Percentiles rank a stretch among this genome's conserved stretches.
phyloP scores from a whole-genome alignment of 2,888 invertebrate genomes.

The Drosophila siamana region DNA sequence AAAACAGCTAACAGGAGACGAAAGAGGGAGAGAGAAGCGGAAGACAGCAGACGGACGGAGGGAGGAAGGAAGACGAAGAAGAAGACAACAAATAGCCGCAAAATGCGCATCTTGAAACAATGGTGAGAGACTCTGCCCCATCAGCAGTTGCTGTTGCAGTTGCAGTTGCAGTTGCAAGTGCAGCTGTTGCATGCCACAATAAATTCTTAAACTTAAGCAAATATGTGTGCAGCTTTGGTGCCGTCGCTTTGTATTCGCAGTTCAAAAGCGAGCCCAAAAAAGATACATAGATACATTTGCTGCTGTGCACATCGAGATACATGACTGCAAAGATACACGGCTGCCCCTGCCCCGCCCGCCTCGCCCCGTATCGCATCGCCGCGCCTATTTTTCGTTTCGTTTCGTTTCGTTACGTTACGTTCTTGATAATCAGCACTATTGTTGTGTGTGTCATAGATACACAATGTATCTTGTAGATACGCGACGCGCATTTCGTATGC shows the following conservation, averaged over 20 bases:
- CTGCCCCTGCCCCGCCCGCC: conserved; percentile 3
- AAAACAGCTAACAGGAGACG: conserved; percentile 9
- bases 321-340: not conserved
- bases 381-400: conserved; percentile 12
- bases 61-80: not conserved
- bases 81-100: conserved; percentile 30
- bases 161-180: not conserved
- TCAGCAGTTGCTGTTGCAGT: too few relatives aligned
- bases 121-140: conserved; percentile 73
- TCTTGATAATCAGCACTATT: conserved; percentile 26
- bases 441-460: conserved; percentile 7
- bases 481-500: conserved; percentile 61
- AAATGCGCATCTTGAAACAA: conserved; percentile 83
- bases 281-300: not conserved
- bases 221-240: not conserved
- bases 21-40: conserved; percentile 3
- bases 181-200: conserved; percentile 16
- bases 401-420: too few relatives aligned
- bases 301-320: too few relatives aligned
- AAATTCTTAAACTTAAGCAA: conserved; percentile 17
- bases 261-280: too few relatives aligned
- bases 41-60: not conserved
- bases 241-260: not conserved
- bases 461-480: conserved; percentile 57
- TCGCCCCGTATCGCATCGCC: conserved; percentile 7